These are phyloP conservation scores for Bursaphelenchus mucronatus DNA, from an alignment of 1,140 invertebrate species.

Conservation along the genomic window DNA sequence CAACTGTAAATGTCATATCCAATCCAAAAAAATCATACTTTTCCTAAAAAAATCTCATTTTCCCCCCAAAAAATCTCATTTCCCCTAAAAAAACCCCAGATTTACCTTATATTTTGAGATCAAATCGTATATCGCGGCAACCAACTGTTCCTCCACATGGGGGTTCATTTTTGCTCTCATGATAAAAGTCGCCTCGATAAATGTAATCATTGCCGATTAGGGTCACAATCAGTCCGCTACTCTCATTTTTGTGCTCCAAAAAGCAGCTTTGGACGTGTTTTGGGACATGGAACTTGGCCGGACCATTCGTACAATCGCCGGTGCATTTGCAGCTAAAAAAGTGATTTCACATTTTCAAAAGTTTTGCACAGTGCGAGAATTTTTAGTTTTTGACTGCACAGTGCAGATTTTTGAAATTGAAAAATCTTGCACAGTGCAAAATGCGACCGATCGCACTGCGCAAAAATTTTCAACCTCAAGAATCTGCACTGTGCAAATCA, in stretches of 20 bases:
- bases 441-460: too few relatives aligned
- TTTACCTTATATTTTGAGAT: slow-evolving; percentile 60
- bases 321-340: slow-evolving; percentile 56
- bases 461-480: too few relatives aligned
- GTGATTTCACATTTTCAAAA: slow-evolving; percentile 6
- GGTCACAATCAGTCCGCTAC: slow-evolving; percentile 60
- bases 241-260: slow-evolving; percentile 59
- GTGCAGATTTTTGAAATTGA: too few relatives aligned
- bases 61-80: too few relatives aligned
- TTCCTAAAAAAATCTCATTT: too few relatives aligned
- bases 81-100: neutral
- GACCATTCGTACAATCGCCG: slow-evolving; percentile 59
- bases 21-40: too few relatives aligned
- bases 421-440: too few relatives aligned
- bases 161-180: slow-evolving; percentile 59
- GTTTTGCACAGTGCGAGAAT: neutral
- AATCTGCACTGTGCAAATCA: too few relatives aligned
- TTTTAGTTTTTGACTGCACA: too few relatives aligned
- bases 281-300: slow-evolving; percentile 60
- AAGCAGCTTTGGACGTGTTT: slow-evolving; percentile 61
- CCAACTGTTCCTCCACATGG: slow-evolving; percentile 59
- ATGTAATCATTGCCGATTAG: slow-evolving; percentile 61
- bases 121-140: slow-evolving; percentile 60
- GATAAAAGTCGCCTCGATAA: slow-evolving; percentile 60
- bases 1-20: too few relatives aligned